Conservation (phyloP, 1,140 invertebrate genomes). For the Meteorus sp. region DNA sequence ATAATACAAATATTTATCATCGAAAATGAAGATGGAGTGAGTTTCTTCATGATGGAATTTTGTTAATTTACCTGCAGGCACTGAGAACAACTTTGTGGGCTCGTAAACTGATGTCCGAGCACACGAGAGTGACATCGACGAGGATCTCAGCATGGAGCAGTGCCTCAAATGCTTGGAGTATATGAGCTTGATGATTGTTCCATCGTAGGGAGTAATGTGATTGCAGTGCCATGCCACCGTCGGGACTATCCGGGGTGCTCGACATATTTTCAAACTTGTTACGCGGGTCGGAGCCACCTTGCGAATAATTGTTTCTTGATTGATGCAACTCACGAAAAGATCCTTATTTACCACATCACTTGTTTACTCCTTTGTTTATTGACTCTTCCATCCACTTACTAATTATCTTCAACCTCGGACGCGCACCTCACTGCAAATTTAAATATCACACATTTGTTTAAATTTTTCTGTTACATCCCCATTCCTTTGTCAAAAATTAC, state of each 20-base stretch:
- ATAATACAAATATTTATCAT: no score
- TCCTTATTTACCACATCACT: neutral
- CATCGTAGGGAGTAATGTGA: conserved; percentile 88
- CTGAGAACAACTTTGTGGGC: conserved; percentile 90
- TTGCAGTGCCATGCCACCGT: conserved; percentile 61
- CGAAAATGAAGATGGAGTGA: neutral
- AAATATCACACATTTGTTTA: no score
- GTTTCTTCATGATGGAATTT: neutral
- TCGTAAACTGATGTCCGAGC: conserved; percentile 77
- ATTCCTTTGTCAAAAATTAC: no score
- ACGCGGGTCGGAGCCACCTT: conserved; percentile 32
- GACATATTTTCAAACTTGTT: conserved; percentile 49
- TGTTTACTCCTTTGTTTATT: conserved; percentile 26
- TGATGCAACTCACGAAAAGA: neutral
- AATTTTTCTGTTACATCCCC: no score
- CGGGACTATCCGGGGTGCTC: conserved; percentile 49
- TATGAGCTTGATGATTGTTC: conserved; percentile 89
- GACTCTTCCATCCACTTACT: neutral
- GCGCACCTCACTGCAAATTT: neutral
- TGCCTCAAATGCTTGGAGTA: conserved; percentile 82
- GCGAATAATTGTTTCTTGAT: no score
- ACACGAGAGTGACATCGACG: conserved; percentile 87
- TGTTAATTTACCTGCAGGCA: conserved; percentile 69
- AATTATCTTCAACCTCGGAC: neutral
- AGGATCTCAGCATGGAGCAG: conserved; percentile 81